A percentile compares a stretch with the other conserved stretches of the same genome.
Evolutionary conservation across 1,140 invertebrate genomes (phyloP).

Genomic region (Asobara japonica): DNA sequence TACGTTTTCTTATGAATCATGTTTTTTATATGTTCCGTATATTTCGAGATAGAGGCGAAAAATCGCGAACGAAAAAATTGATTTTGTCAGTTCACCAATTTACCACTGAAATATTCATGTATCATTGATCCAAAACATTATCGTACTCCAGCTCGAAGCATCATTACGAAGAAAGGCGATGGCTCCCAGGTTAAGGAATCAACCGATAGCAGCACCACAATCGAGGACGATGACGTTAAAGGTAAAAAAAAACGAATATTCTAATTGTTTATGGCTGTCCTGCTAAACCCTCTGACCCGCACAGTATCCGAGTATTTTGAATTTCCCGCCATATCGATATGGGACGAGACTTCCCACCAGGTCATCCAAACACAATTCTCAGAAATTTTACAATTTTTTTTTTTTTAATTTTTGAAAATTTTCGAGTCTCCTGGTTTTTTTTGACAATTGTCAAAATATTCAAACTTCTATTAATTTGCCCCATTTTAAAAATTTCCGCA

Average conservation of each 20-base stretch:
- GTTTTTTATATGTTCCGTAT: too few relatives aligned
- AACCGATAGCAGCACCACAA: slow-evolving; percentile 91
- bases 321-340: neutral
- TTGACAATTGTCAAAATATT: too few relatives aligned
- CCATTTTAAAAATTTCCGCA: too few relatives aligned
- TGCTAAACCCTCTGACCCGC: slow-evolving; percentile 23
- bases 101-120: slow-evolving; percentile 22
- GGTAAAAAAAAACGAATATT: slow-evolving; percentile 68
- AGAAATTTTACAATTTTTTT: neutral
- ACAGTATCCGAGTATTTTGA: slow-evolving; percentile 21
- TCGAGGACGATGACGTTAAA: slow-evolving; percentile 91
- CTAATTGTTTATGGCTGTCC: slow-evolving; percentile 28
- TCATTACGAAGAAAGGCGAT: slow-evolving; percentile 92
- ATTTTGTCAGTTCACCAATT: too few relatives aligned
- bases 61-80: neutral
- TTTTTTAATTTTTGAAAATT: neutral
- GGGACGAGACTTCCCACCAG: too few relatives aligned
- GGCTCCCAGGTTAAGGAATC: slow-evolving; percentile 96
- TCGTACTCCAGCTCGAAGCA: slow-evolving; percentile 77
- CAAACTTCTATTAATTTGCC: too few relatives aligned
- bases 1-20: too few relatives aligned
- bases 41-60: too few relatives aligned
- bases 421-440: too few relatives aligned
- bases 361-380: too few relatives aligned
- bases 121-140: slow-evolving; percentile 32